Evolutionary conservation across 92 coral and sea anemone species (phyloP).

Genomic region (Actinernus sp.): DNA sequence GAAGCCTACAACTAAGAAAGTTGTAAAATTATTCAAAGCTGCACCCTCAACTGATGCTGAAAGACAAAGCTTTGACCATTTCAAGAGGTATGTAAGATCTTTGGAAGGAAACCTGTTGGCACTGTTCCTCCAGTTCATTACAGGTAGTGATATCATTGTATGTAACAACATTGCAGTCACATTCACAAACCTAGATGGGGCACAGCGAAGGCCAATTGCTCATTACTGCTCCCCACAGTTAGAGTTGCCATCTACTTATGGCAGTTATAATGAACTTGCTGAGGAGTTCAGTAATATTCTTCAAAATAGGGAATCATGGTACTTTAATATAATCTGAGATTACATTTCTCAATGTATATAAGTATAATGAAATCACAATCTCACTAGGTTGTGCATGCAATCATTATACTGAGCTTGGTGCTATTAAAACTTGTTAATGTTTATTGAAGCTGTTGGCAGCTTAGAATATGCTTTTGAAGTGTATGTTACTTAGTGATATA

Average conservation of each 20-base stretch:
- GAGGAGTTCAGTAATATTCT: constrained; percentile 49
- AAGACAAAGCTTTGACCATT: constrained; percentile 31
- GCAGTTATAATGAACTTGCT: constrained; percentile 46
- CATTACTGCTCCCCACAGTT: constrained; percentile 45
- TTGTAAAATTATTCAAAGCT: constrained; percentile 2
- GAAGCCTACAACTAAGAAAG: constrained; percentile 28
- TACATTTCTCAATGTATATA: too few relatives aligned
- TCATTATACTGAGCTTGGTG: too few relatives aligned
- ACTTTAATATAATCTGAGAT: constrained; percentile 34
- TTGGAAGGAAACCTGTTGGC: constrained; percentile 26
- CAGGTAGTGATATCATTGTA: constrained; percentile 46
- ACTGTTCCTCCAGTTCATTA: constrained; percentile 41
- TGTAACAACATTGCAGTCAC: constrained; percentile 43
- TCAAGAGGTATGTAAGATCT: constrained; percentile 34
- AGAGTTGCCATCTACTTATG: constrained; percentile 48
- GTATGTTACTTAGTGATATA: too few relatives aligned
- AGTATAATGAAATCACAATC: too few relatives aligned
- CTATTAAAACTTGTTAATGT: too few relatives aligned
- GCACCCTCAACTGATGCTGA: constrained; percentile 36
- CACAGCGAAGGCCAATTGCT: constrained; percentile 31
- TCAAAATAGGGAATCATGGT: constrained; percentile 48
- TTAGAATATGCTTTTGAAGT: too few relatives aligned
- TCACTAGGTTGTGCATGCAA: too few relatives aligned
- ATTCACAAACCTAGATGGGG: constrained; percentile 36
- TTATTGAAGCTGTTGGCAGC: too few relatives aligned